phyloP scores from a whole-genome alignment of 2,113 vertebrate species.

The Oncorhynchus tshawytscha region DNA sequence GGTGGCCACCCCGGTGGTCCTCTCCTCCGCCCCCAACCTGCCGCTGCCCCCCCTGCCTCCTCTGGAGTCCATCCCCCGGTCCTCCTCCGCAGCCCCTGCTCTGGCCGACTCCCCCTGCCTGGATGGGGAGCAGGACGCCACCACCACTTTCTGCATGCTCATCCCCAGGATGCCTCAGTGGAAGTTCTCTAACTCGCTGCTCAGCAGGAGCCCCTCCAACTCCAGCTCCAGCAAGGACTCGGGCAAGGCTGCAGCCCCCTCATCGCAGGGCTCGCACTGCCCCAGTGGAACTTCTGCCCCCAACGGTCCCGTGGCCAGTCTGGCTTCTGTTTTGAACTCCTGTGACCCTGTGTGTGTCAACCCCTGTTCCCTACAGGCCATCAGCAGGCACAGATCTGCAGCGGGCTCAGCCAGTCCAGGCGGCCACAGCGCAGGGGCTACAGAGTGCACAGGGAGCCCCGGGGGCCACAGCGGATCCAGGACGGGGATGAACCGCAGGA shows the following conservation, averaged over 20 bases:
- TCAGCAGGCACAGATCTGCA: constrained; percentile 71
- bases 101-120: constrained; percentile 74
- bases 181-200: constrained; percentile 88
- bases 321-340: constrained; percentile 84
- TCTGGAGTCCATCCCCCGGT: constrained; percentile 62
- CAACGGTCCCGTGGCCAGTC: constrained; percentile 74
- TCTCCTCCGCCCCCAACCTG: constrained; percentile 65
- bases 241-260: constrained; percentile 48
- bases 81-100: constrained; percentile 66
- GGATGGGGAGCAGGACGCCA: constrained; percentile 82
- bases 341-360: constrained; percentile 88
- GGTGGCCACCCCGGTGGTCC: constrained; percentile 72
- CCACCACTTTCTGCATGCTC: constrained; percentile 92
- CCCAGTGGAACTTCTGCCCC: constrained; percentile 31
- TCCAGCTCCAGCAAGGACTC: constrained; percentile 80
- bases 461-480: constrained; percentile 52
- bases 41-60: constrained; percentile 67
- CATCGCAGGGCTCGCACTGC: constrained; percentile 53
- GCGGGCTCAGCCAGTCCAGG: constrained; percentile 44
- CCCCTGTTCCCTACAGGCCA: constrained; percentile 82
- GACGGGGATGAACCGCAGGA: constrained; percentile 72
- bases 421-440: constrained; percentile 52
- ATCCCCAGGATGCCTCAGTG: constrained; percentile 91
- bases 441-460: constrained; percentile 59
- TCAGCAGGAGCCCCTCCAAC: constrained; percentile 84